Base-by-base conservation (phyloP, 1,140 invertebrate species). In the Drosophila kepulauana region DNA sequence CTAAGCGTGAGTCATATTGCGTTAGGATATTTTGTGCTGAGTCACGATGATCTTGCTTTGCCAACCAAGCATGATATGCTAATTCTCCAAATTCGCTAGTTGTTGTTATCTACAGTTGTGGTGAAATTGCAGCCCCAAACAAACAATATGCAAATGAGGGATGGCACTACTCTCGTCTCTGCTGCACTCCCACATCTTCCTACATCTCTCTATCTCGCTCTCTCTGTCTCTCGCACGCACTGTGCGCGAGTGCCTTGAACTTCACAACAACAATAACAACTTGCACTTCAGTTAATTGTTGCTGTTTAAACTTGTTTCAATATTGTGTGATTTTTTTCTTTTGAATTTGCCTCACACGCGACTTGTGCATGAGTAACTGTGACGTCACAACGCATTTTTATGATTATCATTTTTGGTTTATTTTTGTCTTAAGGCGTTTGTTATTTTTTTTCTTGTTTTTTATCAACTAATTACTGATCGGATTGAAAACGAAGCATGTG, bases 301-400 rank as follows among this genome's bases (percentile, higher is more conserved):
- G 13, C 16, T 54, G 46, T 38, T 56, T 41, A 62, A 69, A 62
- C 66, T 38, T 15, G 66, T 70, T 75, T 70, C n/a, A 2, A 54
- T 30, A 58, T 46, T 30, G 48, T 48, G 48, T 35, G 38, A 10
- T 13, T 68, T 61, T 59, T 51, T 28, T 54, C 7, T n/a, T 51
- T 8, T 57, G 11, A 7, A 35, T 38, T 64, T 20, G 25, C 20
- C 57, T 64, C 62, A 49, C 64, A 69, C 58, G 72, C 58, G 66
- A 75, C 66, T 70, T 57, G 30, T 57, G 51, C 51, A 62, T 75
- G 72, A 70, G 57, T 75, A 70, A 75, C 11, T 46, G 58, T 75
- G 72, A 75, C 72, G 72, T 70, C 66, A 75, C 72, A 75, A 15
- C 6, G 45, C 25, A 62, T 54, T 56, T 13, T 5, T 13, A n/a